phyloP scores from a whole-genome alignment of 2,113 vertebrate genomes.

The Cyprichromis sp. region DNA sequence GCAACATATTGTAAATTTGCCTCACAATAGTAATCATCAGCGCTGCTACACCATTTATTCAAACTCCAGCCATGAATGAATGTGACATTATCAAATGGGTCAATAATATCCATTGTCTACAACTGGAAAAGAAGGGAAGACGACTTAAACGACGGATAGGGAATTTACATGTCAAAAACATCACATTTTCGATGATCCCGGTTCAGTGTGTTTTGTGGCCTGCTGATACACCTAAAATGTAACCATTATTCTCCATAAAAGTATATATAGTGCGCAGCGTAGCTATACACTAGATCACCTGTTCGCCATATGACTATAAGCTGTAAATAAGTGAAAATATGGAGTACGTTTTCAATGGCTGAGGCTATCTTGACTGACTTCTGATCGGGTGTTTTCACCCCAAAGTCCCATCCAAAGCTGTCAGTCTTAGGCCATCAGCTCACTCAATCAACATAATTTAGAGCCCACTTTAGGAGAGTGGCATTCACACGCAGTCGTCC shows the following conservation, averaged over 20 bases:
- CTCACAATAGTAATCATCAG: not conserved
- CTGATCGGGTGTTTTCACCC: not conserved
- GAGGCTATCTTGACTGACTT: slow-evolving; percentile 10
- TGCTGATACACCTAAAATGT: not conserved
- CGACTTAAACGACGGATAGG: not conserved
- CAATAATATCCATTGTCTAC: not conserved
- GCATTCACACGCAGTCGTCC: slow-evolving; percentile 5
- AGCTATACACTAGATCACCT: not conserved
- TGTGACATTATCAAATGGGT: not conserved
- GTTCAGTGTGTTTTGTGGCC: not conserved
- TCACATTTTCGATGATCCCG: not conserved
- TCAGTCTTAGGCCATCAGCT: not conserved
- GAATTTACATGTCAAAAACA: not conserved
- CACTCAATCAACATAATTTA: slow-evolving; percentile 27
- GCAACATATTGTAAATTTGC: not conserved
- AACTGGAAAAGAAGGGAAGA: not conserved
- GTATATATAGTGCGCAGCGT: not conserved
- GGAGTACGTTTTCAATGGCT: not conserved
- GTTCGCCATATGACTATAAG: not conserved
- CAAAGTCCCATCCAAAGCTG: not conserved
- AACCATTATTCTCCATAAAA: not conserved
- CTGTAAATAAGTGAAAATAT: slow-evolving; percentile 37
- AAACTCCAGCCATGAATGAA: not conserved
- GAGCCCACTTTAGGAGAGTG: slow-evolving; percentile 14
- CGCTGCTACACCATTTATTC: not conserved